Conservation (phyloP, 2,888 invertebrate species). For the Metellina segmentata region DNA sequence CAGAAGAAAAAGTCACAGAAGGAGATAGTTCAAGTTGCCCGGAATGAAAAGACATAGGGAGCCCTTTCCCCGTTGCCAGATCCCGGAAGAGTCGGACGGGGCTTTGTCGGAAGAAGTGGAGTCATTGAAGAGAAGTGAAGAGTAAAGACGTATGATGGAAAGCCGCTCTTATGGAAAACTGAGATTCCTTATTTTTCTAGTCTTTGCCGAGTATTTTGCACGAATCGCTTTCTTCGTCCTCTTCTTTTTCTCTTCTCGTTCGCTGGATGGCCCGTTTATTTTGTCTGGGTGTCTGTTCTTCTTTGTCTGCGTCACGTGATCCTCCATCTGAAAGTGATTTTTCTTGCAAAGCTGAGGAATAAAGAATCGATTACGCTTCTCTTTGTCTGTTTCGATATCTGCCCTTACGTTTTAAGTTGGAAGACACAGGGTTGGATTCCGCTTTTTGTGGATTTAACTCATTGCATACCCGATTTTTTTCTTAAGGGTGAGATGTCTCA, state of each 20-base stretch:
- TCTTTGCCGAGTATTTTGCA: neutral
- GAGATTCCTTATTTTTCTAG: conserved; percentile 38
- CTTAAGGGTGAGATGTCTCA: neutral
- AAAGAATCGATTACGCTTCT: neutral
- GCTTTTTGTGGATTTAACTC: neutral
- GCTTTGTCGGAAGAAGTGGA: conserved; percentile 35
- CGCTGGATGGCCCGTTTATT: neutral
- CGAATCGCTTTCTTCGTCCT: conserved; percentile 4
- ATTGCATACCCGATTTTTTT: neutral
- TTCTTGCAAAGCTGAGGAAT: neutral
- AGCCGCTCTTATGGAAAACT: conserved; percentile 61
- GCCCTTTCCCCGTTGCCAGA: neutral
- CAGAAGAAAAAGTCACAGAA: neutral
- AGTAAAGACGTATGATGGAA: conserved; percentile 57
- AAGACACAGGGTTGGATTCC: too few relatives aligned
- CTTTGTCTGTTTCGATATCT: neutral
- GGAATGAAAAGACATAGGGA: neutral
- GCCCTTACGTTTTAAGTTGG: neutral
- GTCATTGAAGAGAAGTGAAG: conserved; percentile 53
- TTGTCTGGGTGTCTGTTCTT: neutral
- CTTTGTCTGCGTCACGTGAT: neutral
- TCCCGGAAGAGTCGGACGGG: neutral
- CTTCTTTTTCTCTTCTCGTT: conserved; percentile 10
- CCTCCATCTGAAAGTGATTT: neutral
- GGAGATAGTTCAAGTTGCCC: neutral